These are phyloP conservation scores for Hafferia zeledoni DNA, from an alignment of 2,797 vertebrate species.

Conservation along the genomic window DNA sequence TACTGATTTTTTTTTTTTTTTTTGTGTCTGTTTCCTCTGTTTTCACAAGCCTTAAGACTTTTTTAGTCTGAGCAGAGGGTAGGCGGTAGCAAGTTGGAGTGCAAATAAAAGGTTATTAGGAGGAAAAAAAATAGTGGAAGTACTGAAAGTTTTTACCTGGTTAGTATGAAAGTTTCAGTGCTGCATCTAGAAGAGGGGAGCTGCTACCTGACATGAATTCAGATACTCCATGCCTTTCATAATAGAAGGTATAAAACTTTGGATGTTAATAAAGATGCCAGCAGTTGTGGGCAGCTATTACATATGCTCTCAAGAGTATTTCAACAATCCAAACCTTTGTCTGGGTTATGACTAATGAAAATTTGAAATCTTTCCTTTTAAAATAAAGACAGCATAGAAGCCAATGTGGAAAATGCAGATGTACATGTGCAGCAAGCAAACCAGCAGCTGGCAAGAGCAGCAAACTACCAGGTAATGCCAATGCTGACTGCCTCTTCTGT, in stretches of 20 bases:
- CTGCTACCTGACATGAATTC: background rate
- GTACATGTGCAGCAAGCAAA: constrained; percentile 87
- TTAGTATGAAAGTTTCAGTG: background rate
- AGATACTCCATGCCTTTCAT: background rate
- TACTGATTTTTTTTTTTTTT: too few species aligned
- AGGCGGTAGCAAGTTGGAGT: background rate
- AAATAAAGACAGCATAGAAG: constrained; percentile 90
- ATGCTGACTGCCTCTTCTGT: background rate
- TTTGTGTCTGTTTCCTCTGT: background rate
- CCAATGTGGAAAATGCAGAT: constrained; percentile 91
- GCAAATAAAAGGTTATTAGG: background rate
- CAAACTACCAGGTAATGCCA: constrained; percentile 88
- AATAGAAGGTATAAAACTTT: background rate
- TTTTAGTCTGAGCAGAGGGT: background rate
- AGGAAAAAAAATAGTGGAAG: fast-evolving
- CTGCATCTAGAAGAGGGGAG: background rate
- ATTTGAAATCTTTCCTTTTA: background rate
- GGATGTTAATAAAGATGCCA: background rate
- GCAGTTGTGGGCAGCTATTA: background rate
- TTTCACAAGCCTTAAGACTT: background rate
- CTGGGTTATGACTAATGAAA: background rate
- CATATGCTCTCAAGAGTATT: background rate
- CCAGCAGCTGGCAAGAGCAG: constrained; percentile 89
- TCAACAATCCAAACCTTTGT: background rate
- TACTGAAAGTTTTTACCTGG: background rate